Percentiles rank a stretch among this genome's conserved stretches.
phyloP scores from a whole-genome alignment of 1,140 invertebrate species.

The Augochlora pura region DNA sequence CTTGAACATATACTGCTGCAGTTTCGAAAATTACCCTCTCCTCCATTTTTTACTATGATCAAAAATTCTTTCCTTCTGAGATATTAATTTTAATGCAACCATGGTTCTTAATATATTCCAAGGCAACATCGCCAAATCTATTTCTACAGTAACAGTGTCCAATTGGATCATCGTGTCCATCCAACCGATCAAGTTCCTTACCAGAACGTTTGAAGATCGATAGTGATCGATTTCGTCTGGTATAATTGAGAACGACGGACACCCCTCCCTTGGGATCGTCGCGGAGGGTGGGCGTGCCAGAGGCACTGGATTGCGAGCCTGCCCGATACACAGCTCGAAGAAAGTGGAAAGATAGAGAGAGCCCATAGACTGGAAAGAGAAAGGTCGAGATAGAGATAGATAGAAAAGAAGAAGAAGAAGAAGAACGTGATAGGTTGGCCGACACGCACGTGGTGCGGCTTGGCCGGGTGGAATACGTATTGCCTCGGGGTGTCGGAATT shows the following conservation, averaged over 20 bases:
- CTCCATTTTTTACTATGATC: no score
- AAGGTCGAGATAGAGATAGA: no score
- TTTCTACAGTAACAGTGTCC: no score
- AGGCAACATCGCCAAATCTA: no score
- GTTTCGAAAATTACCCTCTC: no score
- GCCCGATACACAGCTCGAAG: slow-evolving; percentile 33
- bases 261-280: slow-evolving; percentile 62
- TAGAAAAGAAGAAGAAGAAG: not conserved
- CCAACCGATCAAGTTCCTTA: no score
- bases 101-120: no score
- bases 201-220: slow-evolving; percentile 30
- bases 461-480: slow-evolving; percentile 54
- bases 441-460: slow-evolving; percentile 56
- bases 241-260: slow-evolving; percentile 77
- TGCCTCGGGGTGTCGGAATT: slow-evolving; percentile 60
- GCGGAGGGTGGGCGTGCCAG: slow-evolving; percentile 57
- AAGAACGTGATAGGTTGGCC: slow-evolving; percentile 2
- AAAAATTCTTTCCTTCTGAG: no score
- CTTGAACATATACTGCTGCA: no score
- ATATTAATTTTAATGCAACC: no score
- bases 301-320: slow-evolving; percentile 52
- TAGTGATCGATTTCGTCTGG: slow-evolving; percentile 54
- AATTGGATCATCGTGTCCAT: no score
- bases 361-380: no score
- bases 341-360: not conserved